Base-by-base conservation (phyloP, 1,140 invertebrate species). In the Laupala kohalensis region DNA sequence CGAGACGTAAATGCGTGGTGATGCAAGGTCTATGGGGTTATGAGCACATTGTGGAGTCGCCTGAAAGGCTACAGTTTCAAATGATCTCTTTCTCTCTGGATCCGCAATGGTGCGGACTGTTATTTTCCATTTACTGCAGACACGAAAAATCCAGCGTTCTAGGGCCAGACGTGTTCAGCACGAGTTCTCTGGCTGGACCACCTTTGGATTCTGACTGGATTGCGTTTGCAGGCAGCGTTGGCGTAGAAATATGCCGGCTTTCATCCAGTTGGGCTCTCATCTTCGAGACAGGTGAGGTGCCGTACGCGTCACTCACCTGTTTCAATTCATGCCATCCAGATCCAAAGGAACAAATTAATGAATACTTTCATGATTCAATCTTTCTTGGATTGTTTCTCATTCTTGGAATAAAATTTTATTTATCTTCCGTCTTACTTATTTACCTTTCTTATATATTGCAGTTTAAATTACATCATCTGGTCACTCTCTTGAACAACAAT, bases 181-280 rank as follows among this genome's bases (percentile, higher is more conserved):
- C 63, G 29, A 74, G 74, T 67, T 69, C 74, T 25, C 70, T 72
- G 15, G n/a, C 69, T 15, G 66, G 37, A 5, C 69, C 69, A 26
- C 69, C 72, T 4, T 29, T 75, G 28, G 76, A 77, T 63, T 69
- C 74, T 6, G 75, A 75, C 64, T 71, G 76, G 67, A 71, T 77
- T 64, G 73, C 76, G 13, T 72, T 76, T 13, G 73, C 77, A 15
- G 74, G 75, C 13, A 77, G 72, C 30, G 25, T 77, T 24, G 76
- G 77, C 9, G 73, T 75, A 19, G 76, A 77, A 67, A 64, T 77
- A 23, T 77, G 76, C 67, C 66, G 68, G 13, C 67, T 77, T 9
- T 75, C 75, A 28, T 74, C 75, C 23, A 73, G 74, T 9, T 77
- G 77, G 73, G 72, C 74, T 63, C 27, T 74, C 24, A 69, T 76